Conservation (phyloP, 1,140 invertebrate genomes). For the Probaryconus sp. region DNA sequence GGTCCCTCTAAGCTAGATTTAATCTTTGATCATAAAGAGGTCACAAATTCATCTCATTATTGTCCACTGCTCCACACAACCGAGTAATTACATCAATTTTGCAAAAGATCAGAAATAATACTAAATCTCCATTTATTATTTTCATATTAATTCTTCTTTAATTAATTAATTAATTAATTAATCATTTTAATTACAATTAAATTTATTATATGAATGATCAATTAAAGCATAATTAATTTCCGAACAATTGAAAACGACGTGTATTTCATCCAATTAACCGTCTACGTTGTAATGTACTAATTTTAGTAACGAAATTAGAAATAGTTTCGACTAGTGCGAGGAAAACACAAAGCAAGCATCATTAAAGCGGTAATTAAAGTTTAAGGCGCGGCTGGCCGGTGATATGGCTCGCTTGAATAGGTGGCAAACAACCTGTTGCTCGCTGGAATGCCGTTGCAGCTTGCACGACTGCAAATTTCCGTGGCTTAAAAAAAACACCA, state of each 20-base stretch:
- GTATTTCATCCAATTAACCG: no score
- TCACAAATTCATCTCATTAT: slow-evolving; percentile 14
- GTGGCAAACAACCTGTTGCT: slow-evolving; percentile 50
- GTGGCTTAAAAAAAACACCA: no score
- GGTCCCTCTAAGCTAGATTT: slow-evolving; percentile 16
- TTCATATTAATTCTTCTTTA: no score
- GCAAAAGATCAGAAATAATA: no score
- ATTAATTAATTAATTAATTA: no score
- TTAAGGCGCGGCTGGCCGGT: slow-evolving; percentile 8
- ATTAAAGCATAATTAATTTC: no score
- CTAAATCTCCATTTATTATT: no score
- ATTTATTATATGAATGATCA: no score
- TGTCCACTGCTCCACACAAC: not conserved
- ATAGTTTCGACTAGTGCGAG: not conserved
- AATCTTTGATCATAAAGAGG: slow-evolving; percentile 43
- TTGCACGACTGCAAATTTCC: slow-evolving; percentile 22
- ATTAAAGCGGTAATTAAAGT: slow-evolving; percentile 10
- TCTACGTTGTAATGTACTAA: not conserved
- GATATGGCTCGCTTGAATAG: slow-evolving; percentile 10
- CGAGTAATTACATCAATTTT: not conserved
- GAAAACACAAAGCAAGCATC: slow-evolving; percentile 2
- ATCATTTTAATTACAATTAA: no score
- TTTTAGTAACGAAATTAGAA: not conserved
- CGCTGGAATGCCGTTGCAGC: slow-evolving; percentile 38
- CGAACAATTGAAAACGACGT: no score